These are phyloP conservation scores for Electrophaes corylata DNA, from an alignment of 2,888 invertebrate genomes.

Conservation along the genomic window DNA sequence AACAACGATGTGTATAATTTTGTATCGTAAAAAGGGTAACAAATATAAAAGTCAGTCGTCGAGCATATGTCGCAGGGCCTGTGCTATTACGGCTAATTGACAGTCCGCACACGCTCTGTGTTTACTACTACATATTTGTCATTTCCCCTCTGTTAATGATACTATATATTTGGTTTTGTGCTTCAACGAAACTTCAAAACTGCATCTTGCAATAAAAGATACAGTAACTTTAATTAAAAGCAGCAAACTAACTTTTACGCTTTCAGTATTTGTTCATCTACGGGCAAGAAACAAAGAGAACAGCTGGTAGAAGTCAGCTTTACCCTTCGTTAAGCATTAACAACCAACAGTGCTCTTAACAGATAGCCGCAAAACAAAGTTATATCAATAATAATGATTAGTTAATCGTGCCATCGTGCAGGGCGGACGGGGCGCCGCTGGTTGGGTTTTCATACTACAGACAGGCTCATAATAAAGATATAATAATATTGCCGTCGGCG, in stretches of 20 bases:
- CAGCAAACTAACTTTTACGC: too few relatives aligned
- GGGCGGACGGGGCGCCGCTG: constrained; percentile 64
- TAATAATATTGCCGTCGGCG: constrained; percentile 72
- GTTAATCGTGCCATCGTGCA: constrained; percentile 61
- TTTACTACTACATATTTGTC: constrained; percentile 72
- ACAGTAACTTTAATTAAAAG: constrained; percentile 32
- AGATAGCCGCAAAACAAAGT: constrained; percentile 59
- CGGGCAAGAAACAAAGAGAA: not conserved
- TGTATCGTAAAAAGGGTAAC: constrained; percentile 70
- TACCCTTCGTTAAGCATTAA: constrained; percentile 5
- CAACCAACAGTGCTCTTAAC: constrained; percentile 4
- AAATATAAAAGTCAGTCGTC: constrained; percentile 67
- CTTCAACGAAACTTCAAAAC: constrained; percentile 56
- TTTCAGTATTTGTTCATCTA: too few relatives aligned
- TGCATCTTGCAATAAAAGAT: too few relatives aligned
- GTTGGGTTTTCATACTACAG: constrained; percentile 44
- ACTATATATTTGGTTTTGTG: constrained; percentile 57
- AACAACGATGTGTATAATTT: constrained; percentile 58
- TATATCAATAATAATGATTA: constrained; percentile 77
- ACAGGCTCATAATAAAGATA: constrained; percentile 80
- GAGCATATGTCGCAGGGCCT: constrained; percentile 72
- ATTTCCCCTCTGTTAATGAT: constrained; percentile 74
- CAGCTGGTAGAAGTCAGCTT: not conserved
- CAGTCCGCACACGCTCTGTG: constrained; percentile 67
- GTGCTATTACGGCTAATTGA: constrained; percentile 76